Conservation (phyloP, 2,113 vertebrate genomes). For the Cyprinodon brontotheroides region DNA sequence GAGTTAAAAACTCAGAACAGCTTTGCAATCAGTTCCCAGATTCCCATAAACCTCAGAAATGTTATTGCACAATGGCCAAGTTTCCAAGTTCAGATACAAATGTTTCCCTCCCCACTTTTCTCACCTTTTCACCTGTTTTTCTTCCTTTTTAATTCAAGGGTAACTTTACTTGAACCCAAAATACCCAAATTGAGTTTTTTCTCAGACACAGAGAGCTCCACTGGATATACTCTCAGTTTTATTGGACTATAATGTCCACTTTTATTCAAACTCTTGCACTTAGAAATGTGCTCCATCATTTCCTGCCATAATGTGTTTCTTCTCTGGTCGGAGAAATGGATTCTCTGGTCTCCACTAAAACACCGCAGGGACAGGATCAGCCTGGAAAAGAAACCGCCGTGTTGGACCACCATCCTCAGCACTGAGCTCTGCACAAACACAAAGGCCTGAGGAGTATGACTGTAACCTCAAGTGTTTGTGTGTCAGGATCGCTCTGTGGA, state of each 20-base stretch:
- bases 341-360: conserved; percentile 27
- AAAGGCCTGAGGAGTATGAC: conserved; percentile 23
- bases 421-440: background rate
- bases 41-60: conserved; percentile 75
- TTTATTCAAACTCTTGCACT: conserved; percentile 27
- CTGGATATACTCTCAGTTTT: conserved; percentile 52
- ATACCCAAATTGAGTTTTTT: conserved; percentile 44
- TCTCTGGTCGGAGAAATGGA: conserved; percentile 35
- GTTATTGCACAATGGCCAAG: conserved; percentile 66
- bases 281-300: conserved; percentile 63
- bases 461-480: conserved; percentile 37
- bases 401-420: conserved; percentile 7
- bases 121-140: conserved; percentile 39
- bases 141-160: background rate
- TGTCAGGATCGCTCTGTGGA: conserved; percentile 31
- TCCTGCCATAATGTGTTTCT: conserved; percentile 25
- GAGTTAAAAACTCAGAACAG: conserved; percentile 68
- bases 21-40: conserved; percentile 65
- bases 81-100: conserved; percentile 66
- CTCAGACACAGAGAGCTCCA: conserved; percentile 37
- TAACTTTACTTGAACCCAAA: conserved; percentile 37
- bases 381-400: conserved; percentile 34
- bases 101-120: background rate
- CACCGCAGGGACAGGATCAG: conserved; percentile 21
- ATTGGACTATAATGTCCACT: conserved; percentile 28